Conservation (phyloP, 2,113 vertebrate genomes). For the Oreotrochilus melanogaster region DNA sequence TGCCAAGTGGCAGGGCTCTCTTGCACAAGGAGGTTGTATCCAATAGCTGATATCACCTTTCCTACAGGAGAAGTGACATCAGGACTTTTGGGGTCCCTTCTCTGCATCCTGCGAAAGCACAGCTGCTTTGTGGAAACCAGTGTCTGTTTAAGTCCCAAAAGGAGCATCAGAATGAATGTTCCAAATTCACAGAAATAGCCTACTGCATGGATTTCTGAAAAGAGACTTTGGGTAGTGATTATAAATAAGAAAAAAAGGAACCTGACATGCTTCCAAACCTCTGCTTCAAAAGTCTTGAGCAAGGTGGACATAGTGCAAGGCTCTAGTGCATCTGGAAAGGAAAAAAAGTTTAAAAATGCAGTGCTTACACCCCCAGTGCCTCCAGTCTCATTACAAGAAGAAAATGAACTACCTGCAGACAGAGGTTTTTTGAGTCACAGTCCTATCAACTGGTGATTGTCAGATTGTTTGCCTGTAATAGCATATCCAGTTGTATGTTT, state of each 20-base stretch:
- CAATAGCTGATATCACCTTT: not conserved
- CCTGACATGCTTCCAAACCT: not conserved
- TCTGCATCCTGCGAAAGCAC: not conserved
- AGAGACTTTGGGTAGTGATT: not conserved
- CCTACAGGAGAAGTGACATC: not conserved
- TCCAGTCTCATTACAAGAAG: not conserved
- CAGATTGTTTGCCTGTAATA: slow-evolving; percentile 16
- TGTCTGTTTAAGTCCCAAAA: not conserved
- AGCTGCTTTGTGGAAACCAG: not conserved
- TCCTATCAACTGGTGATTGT: not conserved
- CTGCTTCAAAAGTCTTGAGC: not conserved
- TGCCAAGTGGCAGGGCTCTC: fast-evolving
- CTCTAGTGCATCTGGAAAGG: not conserved
- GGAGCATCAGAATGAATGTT: fast-evolving
- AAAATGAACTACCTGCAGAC: not conserved
- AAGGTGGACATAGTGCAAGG: not conserved
- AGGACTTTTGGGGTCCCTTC: not conserved
- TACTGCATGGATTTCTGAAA: not conserved
- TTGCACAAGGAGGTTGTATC: not conserved
- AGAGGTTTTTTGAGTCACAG: not conserved
- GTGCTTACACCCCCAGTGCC: not conserved
- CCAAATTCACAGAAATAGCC: not conserved
- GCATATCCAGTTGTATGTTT: slow-evolving; percentile 49
- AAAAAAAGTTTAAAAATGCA: not conserved
- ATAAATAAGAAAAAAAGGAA: not conserved